Base-by-base conservation (phyloP, 1,140 invertebrate species). In the Ruditapes philippinarum region DNA sequence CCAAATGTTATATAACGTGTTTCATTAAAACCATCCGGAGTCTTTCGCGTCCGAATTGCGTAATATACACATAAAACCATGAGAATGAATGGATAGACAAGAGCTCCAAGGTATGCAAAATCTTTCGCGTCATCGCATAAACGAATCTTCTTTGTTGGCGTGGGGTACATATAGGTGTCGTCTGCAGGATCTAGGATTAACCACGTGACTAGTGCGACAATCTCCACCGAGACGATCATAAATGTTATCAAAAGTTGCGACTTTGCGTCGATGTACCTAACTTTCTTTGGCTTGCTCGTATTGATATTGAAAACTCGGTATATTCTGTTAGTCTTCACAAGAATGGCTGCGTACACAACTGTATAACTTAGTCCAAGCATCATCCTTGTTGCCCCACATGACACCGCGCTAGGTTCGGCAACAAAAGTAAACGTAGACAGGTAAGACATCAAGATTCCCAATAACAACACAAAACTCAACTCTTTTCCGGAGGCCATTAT, bases 11-110 rank as follows among this genome's bases (percentile, higher is more conserved):
- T 98, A 96, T 97, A 97, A 17, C 98, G 98, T 90, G 98, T 98
- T 95, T 99, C 98, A 95, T 99, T 99, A 96, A 99, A 99, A 5
- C 98, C 98, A 96, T 98, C 98, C 0, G 98, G 98, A 86, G 98
- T 98, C 96, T 98, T 98, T 82, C 98, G 97, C 14, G 97, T 98
- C 93, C 97, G 97, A 89, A 98, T 96, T 33, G 97, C 97, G 92
- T 97, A 98, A 17, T 97, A 95, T 0, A 97, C 97, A 93, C 97
- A 98, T 36, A 97, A 96, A 68, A 96, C 95, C 90, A 97, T 97
- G 4, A 98, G 96, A 25, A 97, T 93, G 95, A 97, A 97, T 90
- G 97, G 98, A 93, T 97, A 98, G 28, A 96, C 95, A 7, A 98
- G 96, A 1, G 97, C 97, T 91, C 97, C 96, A 91, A 97, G 96